Evolutionary conservation across 2,113 vertebrate species (phyloP).

Genomic region (Etia nguti): DNA sequence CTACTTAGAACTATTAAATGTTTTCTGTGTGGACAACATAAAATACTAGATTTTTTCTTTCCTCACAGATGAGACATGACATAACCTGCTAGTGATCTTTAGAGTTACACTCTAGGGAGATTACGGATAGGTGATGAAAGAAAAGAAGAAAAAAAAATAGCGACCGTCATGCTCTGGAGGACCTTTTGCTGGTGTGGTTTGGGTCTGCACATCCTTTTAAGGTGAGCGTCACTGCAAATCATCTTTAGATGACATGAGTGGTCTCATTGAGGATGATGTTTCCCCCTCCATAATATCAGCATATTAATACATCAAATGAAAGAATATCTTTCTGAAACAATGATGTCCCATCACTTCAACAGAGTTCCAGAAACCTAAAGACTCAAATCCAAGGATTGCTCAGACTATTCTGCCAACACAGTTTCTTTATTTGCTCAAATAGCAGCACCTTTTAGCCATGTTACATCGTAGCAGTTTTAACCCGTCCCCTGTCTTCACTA

Average conservation of each 20-base stretch:
- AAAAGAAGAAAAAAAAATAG: fast-evolving
- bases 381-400: background rate
- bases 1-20: background rate
- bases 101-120: background rate
- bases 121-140: background rate
- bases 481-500: background rate
- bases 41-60: background rate
- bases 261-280: background rate
- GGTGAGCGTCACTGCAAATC: background rate
- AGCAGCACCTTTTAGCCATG: background rate
- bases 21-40: background rate
- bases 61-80: background rate
- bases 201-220: background rate
- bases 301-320: background rate
- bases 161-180: background rate
- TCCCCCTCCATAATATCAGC: background rate
- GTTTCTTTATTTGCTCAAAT: background rate
- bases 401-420: background rate
- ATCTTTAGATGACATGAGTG: background rate
- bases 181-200: background rate
- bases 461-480: background rate
- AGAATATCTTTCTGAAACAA: background rate
- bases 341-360: background rate
- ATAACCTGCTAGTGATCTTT: background rate
- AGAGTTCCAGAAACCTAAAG: background rate